Evolutionary conservation across 2,113 vertebrate species (phyloP), one percentile per base, ranked within the genome.

Genomic region (Chroicocephalus ridibundus): DNA sequence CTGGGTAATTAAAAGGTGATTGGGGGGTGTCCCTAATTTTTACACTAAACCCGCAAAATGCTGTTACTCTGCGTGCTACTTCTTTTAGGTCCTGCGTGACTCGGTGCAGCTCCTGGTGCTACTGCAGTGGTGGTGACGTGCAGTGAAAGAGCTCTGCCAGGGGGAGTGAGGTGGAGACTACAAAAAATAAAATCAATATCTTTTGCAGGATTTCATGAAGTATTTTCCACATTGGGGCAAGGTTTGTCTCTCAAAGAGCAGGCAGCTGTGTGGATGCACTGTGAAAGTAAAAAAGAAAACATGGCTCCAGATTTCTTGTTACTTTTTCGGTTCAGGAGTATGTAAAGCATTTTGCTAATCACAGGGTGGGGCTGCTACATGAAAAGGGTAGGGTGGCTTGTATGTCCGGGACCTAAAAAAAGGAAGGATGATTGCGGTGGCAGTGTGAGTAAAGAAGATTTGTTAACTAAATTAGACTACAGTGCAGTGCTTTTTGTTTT

Each of bases 111-210:
- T 51, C 31, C 6, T 5, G 36, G 57, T n/a, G 5, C 15, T 15
- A 0, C 6, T 34, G 36, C 4, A 4, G n/a, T 11, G 65, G 19
- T 6, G 2, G 4, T 6, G 26, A 10, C 36, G 3, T 0, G 10
- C 32, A 18, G 11, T 4, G 44, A 46, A 15, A 13, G 7, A 9
- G 29, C 32, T 34, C 4, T 61, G 80, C 20, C 13, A 27, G 34
- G 25, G 11, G 2, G 42, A 64, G 4, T 3, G 29, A 40, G 14
- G 19, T 1, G 19, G 11, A n/a, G 22, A 10, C 20, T 26, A n/a
- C 24, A 27, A 29, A 64, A 40, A 62, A 60, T 9, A 61, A 75
- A 68, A 61, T 17, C 12, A 0, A 16, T 9, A 17, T 13, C 0
- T 26, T 72, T n/a, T n/a, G 13, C 25, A 29, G 11, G 13, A 24